Percentiles rank a stretch among this genome's conserved stretches.
Evolutionary conservation across 2,888 invertebrate genomes (phyloP).

Genomic region (Parelbella ahira): DNA sequence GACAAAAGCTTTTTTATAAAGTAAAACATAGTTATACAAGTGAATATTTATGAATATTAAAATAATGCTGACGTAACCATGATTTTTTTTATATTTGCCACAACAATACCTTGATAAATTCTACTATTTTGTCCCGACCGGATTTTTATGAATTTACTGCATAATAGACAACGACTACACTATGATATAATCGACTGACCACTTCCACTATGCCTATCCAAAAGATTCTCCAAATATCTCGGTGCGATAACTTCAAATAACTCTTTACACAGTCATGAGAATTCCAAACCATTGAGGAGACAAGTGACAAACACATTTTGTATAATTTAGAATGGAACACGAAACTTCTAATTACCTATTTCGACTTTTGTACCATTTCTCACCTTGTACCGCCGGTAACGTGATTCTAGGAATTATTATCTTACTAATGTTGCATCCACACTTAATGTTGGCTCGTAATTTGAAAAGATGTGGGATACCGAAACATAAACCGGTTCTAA

Average conservation of each 20-base stretch:
- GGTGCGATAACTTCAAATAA: conserved; percentile 20
- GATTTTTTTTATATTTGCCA: too few species aligned
- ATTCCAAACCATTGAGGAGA: conserved; percentile 37
- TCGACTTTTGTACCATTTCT: conserved; percentile 51
- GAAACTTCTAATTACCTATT: conserved; percentile 57
- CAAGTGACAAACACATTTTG: conserved; percentile 46
- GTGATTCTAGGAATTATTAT: conserved; percentile 66
- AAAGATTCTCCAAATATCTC: conserved; percentile 27
- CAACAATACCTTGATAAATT: too few species aligned
- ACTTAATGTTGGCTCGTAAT: conserved; percentile 57
- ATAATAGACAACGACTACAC: too few species aligned
- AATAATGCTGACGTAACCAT: too few species aligned
- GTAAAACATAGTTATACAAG: too few species aligned
- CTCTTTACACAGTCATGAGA: conserved; percentile 24
- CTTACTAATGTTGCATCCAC: conserved; percentile 54
- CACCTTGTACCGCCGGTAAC: conserved; percentile 49
- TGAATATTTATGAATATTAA: too few species aligned
- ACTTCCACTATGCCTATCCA: conserved; percentile 8
- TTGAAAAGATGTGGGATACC: conserved; percentile 49
- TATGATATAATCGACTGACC: too few species aligned
- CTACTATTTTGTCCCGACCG: too few species aligned
- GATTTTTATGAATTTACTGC: too few species aligned
- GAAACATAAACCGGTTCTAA: conserved; percentile 37
- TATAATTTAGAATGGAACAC: conserved; percentile 41
- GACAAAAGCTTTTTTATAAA: too few species aligned